Evolutionary conservation across 2,797 vertebrate species (phyloP).

Genomic region (Smutsia temminckii): DNA sequence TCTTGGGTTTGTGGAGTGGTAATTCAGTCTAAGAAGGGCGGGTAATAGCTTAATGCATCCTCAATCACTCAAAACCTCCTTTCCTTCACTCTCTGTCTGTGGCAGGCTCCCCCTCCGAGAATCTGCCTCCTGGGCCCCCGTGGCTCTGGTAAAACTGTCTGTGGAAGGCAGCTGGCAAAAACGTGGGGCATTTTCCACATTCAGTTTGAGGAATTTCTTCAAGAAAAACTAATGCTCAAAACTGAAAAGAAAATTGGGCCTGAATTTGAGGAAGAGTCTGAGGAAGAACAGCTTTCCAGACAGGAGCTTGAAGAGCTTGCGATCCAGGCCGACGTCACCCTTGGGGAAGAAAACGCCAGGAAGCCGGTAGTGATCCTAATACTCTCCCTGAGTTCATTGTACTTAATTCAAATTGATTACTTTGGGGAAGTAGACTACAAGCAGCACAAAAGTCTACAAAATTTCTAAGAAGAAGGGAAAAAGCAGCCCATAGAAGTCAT

Average conservation of each 20-base stretch:
- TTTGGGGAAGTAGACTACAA: neutral
- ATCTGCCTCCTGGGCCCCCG: slow-evolving; percentile 90
- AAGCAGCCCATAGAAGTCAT: neutral
- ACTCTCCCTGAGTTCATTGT: slow-evolving; percentile 4
- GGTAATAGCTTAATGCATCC: neutral
- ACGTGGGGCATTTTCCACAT: slow-evolving; percentile 94
- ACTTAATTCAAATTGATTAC: neutral
- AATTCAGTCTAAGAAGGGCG: neutral
- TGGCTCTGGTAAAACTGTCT: slow-evolving; percentile 92
- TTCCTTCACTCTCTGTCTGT: neutral
- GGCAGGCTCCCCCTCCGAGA: slow-evolving; percentile 92
- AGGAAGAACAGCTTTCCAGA: slow-evolving; percentile 75
- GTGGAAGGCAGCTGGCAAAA: slow-evolving; percentile 89
- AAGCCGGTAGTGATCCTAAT: slow-evolving; percentile 74
- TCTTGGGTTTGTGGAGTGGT: neutral
- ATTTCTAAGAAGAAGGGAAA: neutral
- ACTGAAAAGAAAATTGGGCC: slow-evolving; percentile 85
- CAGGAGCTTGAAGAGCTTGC: slow-evolving; percentile 78
- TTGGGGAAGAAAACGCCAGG: slow-evolving; percentile 74
- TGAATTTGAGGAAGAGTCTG: slow-evolving; percentile 86
- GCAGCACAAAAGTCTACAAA: neutral
- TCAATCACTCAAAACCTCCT: neutral
- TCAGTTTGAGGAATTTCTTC: slow-evolving; percentile 94
- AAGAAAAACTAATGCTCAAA: slow-evolving; percentile 92
- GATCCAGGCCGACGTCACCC: slow-evolving; percentile 54